A percentile compares a stretch with the other conserved stretches of the same genome.
These are phyloP conservation scores for Harpalus rubripes DNA, from an alignment of 2,888 invertebrate genomes.

Conservation along the genomic window DNA sequence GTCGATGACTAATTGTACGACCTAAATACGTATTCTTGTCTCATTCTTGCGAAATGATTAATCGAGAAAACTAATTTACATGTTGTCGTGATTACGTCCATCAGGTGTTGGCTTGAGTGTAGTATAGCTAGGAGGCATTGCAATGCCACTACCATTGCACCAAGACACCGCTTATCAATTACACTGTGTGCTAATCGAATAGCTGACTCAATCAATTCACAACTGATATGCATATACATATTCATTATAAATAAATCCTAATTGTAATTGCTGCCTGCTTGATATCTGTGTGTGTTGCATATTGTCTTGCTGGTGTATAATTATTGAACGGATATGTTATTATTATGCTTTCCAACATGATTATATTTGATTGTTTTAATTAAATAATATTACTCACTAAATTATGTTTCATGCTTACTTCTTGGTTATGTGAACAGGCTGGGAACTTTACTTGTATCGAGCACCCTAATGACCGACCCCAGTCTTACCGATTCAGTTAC, in stretches of 20 bases:
- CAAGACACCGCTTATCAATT: constrained; percentile 53
- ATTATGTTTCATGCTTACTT: too few relatives aligned
- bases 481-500: too few relatives aligned
- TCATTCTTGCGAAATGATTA: constrained; percentile 44
- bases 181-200: constrained; percentile 17
- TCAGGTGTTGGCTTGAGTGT: constrained; percentile 36
- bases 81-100: constrained; percentile 50
- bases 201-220: constrained; percentile 45
- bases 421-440: too few relatives aligned
- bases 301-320: constrained; percentile 29
- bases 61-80: constrained; percentile 56
- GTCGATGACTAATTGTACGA: not conserved
- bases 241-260: constrained; percentile 41
- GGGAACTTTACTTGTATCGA: too few relatives aligned
- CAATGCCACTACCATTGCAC: not conserved
- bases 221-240: constrained; percentile 13
- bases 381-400: not conserved
- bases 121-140: constrained; percentile 34
- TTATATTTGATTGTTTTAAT: not conserved
- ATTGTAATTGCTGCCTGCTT: constrained; percentile 35
- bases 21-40: not conserved
- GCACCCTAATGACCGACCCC: too few relatives aligned
- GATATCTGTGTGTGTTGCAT: not conserved
- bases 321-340: not conserved
- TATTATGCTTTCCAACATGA: not conserved